Evolutionary conservation across 2,797 vertebrate genomes (phyloP).

Genomic region (Microtus agrestis): DNA sequence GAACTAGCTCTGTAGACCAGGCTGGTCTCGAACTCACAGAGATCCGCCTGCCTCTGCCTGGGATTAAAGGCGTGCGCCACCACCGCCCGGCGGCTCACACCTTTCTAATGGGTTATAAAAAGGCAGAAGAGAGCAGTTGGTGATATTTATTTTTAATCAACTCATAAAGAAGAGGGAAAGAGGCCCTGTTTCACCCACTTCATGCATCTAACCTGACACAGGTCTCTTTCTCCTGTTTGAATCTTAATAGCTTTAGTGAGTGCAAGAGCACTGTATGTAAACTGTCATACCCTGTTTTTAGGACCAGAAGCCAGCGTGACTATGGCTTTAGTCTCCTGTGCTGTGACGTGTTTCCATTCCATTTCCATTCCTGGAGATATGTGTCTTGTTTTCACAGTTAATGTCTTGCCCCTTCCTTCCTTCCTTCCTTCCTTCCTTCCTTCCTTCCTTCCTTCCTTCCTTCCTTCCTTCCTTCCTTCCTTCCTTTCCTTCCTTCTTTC

Average conservation of each 20-base stretch:
- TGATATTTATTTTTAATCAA: neutral
- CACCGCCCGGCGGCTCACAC: no score
- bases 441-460: neutral
- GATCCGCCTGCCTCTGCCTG: no score
- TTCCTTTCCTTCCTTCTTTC: no score
- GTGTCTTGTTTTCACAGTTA: conserved; percentile 8
- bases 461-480: no score
- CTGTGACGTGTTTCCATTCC: conserved; percentile 22
- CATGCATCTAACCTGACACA: neutral
- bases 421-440: neutral
- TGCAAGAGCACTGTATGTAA: neutral
- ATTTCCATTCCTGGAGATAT: neutral
- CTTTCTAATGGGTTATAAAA: neutral
- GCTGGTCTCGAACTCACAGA: no score
- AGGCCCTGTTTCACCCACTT: neutral
- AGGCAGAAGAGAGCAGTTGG: conserved; percentile 1
- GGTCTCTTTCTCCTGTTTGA: conserved; percentile 5
- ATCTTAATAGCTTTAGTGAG: neutral
- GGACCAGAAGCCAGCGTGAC: neutral
- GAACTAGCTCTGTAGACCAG: no score
- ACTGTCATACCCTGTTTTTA: neutral
- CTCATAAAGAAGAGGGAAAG: neutral
- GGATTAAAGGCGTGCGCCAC: no score
- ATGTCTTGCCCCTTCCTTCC: neutral
- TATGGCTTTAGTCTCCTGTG: neutral